Conservation (phyloP, 2,888 invertebrate genomes). For the Mesorhabditis belari region DNA sequence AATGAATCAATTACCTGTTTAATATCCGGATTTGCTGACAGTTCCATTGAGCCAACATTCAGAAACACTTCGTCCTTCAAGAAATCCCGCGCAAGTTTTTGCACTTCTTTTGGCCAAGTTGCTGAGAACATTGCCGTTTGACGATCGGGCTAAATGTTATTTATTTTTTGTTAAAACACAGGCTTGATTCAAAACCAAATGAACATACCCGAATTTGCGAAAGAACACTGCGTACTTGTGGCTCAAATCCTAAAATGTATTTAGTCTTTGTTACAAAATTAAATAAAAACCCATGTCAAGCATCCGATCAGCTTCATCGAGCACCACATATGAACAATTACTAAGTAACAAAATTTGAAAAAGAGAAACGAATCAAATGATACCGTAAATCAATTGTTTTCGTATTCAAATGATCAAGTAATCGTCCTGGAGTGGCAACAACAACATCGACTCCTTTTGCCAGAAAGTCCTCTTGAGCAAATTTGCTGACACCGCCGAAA, state of each 20-base stretch:
- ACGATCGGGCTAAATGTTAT: conserved; percentile 55
- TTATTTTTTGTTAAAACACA: not conserved
- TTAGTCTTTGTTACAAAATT: not conserved
- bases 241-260: not conserved
- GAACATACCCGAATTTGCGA: conserved; percentile 19
- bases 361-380: not conserved
- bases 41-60: conserved; percentile 86
- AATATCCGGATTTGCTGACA: conserved; percentile 93
- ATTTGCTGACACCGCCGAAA: conserved; percentile 95
- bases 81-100: conserved; percentile 88
- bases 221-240: not conserved
- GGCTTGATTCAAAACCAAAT: too few relatives aligned
- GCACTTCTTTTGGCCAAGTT: conserved; percentile 98
- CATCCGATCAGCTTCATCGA: conserved; percentile 80
- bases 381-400: conserved; percentile 23
- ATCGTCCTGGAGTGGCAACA: conserved; percentile 60
- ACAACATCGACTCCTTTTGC: conserved; percentile 58
- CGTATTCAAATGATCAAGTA: conserved; percentile 58
- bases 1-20: conserved; percentile 67
- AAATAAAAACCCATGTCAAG: conserved; percentile 56
- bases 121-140: conserved; percentile 99
- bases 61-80: conserved; percentile 88
- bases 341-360: conserved; percentile 59
- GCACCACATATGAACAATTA: conserved; percentile 60
- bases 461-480: conserved; percentile 66